phyloP scores from a whole-genome alignment of 2,113 vertebrate genomes.

The Oreochromis tanganicae region DNA sequence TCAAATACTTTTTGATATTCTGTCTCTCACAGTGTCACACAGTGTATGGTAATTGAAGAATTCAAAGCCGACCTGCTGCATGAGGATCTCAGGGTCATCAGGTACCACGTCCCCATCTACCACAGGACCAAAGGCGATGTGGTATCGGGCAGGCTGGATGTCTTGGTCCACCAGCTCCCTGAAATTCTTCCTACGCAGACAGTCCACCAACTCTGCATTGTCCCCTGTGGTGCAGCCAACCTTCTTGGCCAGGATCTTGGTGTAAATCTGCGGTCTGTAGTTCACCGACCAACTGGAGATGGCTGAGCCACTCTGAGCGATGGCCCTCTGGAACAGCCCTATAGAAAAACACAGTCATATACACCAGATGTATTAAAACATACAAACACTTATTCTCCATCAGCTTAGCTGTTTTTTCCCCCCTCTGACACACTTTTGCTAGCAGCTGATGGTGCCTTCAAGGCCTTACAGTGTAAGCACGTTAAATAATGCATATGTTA shows the following conservation, averaged over 20 bases:
- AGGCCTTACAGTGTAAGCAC: constrained; percentile 24
- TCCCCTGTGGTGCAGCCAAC: constrained; percentile 86
- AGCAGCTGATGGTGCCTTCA: constrained; percentile 32
- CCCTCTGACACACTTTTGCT: constrained; percentile 38
- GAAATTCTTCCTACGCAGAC: constrained; percentile 84
- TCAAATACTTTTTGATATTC: neutral
- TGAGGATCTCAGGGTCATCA: constrained; percentile 93
- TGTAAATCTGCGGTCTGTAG: constrained; percentile 88
- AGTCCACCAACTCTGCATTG: constrained; percentile 84
- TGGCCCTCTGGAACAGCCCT: constrained; percentile 94
- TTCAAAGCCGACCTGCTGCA: constrained; percentile 81
- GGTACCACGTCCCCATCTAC: constrained; percentile 95
- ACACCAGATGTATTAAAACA: neutral
- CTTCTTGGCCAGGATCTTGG: constrained; percentile 85
- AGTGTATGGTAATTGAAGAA: neutral
- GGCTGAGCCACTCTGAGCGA: constrained; percentile 91
- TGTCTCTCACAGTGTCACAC: neutral
- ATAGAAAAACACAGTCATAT: neutral
- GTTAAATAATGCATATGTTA: constrained; percentile 61
- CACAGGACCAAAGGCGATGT: constrained; percentile 93
- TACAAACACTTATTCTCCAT: neutral
- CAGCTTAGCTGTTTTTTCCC: neutral
- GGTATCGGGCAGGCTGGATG: constrained; percentile 92
- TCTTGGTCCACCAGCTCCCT: constrained; percentile 93
- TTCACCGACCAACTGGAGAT: constrained; percentile 97